Evolutionary conservation across 2,113 vertebrate species (phyloP), one percentile per base, ranked within the genome.

Genomic region (Damaliscus lunatus): DNA sequence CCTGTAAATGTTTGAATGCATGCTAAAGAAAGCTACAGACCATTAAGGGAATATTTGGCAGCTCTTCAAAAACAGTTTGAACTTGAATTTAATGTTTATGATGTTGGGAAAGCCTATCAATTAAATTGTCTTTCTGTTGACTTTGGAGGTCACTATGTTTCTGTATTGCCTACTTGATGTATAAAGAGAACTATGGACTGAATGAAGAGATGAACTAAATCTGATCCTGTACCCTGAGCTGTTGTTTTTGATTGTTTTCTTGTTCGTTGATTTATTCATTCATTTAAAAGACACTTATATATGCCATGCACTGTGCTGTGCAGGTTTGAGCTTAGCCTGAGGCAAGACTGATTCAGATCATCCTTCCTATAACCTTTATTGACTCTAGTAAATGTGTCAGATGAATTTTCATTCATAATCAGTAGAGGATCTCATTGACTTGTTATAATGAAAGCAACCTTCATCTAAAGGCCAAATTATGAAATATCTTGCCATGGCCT

Each of bases 1-100:
- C 53, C 90, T 96, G 16, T 98, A 97, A 96, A 93, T 96, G 95
- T 97, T 94, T 97, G 84, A 97, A 36, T 94, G 46, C 88, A 31
- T 96, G 62, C 88, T 98, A 83, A 78, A 80, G 77, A 93, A 93
- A 98, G 59, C 77, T 88, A 93, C 95, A 96, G 74, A 50, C 8
- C 91, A 36, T 92, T 95, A 81, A 97, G 81, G 89, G 78, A 96
- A 60, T 97, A 96, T 55, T 86, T 97, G 88, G 88, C 88, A 91
- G 88, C 83, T 96, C 3, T 97, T 98, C 92, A 97, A 91, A 98
- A 98, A 25, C 31, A n/a, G 43, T 97, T 96, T 57, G 74, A 97
- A 71, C 71, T 97, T 21, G 97, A 97, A 6, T 97, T 97, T 96
- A 92, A 82, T 97, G 62, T 92, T 97, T 96, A 67, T 55, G 27